Evolutionary conservation across 2,797 vertebrate genomes (phyloP).

Genomic region (Micrastur ruficollis): DNA sequence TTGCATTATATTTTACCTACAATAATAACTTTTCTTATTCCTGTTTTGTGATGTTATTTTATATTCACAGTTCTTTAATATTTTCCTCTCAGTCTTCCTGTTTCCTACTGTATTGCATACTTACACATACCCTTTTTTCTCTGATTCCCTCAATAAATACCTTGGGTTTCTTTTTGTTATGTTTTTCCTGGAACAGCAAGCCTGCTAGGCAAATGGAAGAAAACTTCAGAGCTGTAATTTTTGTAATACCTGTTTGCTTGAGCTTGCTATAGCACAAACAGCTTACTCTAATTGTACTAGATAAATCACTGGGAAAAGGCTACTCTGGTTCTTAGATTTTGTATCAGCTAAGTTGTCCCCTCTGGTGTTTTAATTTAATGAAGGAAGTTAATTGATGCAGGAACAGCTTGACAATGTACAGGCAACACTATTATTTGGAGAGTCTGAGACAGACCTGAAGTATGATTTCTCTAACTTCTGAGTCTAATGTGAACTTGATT

Average conservation of each 20-base stretch:
- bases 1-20: not conserved
- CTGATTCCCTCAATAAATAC: not conserved
- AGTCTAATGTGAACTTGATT: not conserved
- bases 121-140: not conserved
- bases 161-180: not conserved
- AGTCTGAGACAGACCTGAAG: not conserved
- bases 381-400: conserved; percentile 44
- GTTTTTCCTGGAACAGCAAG: not conserved
- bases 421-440: not conserved
- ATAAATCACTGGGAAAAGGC: conserved; percentile 23
- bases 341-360: not conserved
- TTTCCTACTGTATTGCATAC: not conserved
- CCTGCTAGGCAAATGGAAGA: not conserved
- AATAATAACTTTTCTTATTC: not conserved
- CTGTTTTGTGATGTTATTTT: not conserved
- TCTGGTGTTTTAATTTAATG: conserved; percentile 53
- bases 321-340: not conserved
- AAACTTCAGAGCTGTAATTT: not conserved
- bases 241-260: not conserved
- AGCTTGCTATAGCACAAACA: not conserved
- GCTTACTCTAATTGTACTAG: not conserved
- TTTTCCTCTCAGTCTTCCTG: not conserved
- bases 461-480: not conserved
- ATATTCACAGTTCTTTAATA: not conserved
- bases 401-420: conserved; percentile 4